Evolutionary conservation across 2,797 vertebrate species (phyloP), one percentile per base, ranked within the genome.

Genomic region (Tapera naevia): DNA sequence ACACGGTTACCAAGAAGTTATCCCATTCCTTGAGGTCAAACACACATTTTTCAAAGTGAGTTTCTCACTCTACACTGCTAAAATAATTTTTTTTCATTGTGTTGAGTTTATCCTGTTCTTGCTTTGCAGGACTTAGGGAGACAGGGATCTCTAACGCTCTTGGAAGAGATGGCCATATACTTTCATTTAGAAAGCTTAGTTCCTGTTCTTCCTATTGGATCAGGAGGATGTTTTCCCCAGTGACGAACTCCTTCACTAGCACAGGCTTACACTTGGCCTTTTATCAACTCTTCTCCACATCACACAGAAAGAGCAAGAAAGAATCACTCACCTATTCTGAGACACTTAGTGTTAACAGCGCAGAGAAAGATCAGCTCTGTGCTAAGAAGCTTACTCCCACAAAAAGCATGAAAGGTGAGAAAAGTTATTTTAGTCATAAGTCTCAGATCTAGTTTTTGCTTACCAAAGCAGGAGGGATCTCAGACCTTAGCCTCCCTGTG

Each of bases 381-480:
- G 33, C 50, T 84, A 53, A 91, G 37, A 79, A 39, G 21, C 24
- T 79, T 9, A 62, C 54, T 91, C 66, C 32, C 64, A 85, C 76
- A 86, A 33, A 84, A 90, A 82, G 17, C 60, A 62, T 25, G 50
- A 76, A 76, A 92, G 82, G 73, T 64, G 62, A 94, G 89, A 88
- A 92, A 51, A 54, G 23, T 80, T 83, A 15, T n/a, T 48, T 80
- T 51, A 70, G 64, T 51, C 39, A 70, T n/a, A 79, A 57, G 43
- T 32, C 73, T 84, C 80, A 79, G 46, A 67, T 56, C 66, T 86
- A 75, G 56, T 58, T 48, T 35, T 80, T 39, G 96, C 98, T 97
- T 98, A 99, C 99, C 98, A 99, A 95, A 45, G 99, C 99, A 22
- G 98, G 98, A 41, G 99, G 99, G 92, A 99, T 99, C 98, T 99